Percentiles rank a stretch among this genome's conserved stretches.
Conservation (phyloP, 2,113 vertebrate species). For the Carassius gibelio region DNA sequence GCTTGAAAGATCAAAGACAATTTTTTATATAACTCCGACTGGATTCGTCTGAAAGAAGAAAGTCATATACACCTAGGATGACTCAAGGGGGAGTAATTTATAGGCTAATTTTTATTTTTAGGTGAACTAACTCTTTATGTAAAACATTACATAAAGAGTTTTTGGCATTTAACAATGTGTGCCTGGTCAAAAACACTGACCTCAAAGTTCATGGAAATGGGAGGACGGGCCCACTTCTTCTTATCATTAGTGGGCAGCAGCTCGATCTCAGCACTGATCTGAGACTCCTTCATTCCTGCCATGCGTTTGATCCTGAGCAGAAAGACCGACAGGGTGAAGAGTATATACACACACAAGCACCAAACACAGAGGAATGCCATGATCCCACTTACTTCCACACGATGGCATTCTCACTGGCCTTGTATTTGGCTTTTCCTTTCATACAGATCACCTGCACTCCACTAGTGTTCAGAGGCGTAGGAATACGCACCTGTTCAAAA, state of each 20-base stretch:
- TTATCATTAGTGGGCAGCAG: too few relatives aligned
- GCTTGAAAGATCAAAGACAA: too few relatives aligned
- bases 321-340: neutral
- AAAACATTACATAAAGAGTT: too few relatives aligned
- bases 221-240: too few relatives aligned
- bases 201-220: slow-evolving; percentile 88
- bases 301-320: slow-evolving; percentile 93
- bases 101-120: too few relatives aligned
- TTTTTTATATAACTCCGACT: too few relatives aligned
- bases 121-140: too few relatives aligned
- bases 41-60: too few relatives aligned
- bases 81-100: too few relatives aligned
- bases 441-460: slow-evolving; percentile 99
- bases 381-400: slow-evolving; percentile 93
- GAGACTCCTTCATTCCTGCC: slow-evolving; percentile 85
- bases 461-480: slow-evolving; percentile 96
- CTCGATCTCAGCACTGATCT: too few relatives aligned
- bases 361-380: neutral
- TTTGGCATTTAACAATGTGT: neutral
- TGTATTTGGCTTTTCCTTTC: slow-evolving; percentile 99
- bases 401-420: slow-evolving; percentile 99
- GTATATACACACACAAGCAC: neutral
- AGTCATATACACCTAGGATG: too few relatives aligned
- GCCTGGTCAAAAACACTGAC: slow-evolving; percentile 64
- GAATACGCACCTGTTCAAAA: slow-evolving; percentile 88